These are phyloP conservation scores for Harmothoe impar DNA, from an alignment of 2,888 invertebrate genomes.

Conservation along the genomic window DNA sequence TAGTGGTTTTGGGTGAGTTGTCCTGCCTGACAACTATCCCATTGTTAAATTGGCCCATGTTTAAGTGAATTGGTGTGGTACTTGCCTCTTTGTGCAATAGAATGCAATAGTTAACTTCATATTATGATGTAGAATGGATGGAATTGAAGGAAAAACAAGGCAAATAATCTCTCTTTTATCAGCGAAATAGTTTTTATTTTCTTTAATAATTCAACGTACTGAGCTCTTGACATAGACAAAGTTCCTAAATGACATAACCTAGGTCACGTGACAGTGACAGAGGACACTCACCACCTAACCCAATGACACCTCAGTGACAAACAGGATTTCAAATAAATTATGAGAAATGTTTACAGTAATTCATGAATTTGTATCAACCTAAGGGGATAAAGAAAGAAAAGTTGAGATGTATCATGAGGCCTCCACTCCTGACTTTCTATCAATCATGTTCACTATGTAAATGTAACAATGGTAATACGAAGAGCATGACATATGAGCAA, in stretches of 20 bases:
- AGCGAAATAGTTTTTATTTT: slow-evolving; percentile 57
- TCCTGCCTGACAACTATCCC: too few species aligned
- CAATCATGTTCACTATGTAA: slow-evolving; percentile 57
- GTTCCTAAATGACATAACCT: slow-evolving; percentile 31
- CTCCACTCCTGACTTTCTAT: slow-evolving; percentile 26
- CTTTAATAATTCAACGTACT: slow-evolving; percentile 51
- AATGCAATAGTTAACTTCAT: too few species aligned
- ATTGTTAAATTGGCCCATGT: too few species aligned
- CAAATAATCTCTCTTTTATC: neutral
- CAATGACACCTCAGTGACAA: slow-evolving; percentile 43
- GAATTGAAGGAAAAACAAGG: too few species aligned
- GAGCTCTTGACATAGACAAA: slow-evolving; percentile 17
- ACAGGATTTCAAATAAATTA: slow-evolving; percentile 61
- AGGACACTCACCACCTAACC: neutral
- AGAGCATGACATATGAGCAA: slow-evolving; percentile 5
- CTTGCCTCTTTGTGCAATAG: too few species aligned
- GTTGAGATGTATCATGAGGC: slow-evolving; percentile 38
- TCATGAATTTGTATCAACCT: slow-evolving; percentile 44
- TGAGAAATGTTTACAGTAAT: slow-evolving; percentile 42
- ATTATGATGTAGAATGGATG: too few species aligned
- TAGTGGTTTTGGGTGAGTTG: too few species aligned
- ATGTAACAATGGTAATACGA: slow-evolving; percentile 31
- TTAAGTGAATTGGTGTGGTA: too few species aligned
- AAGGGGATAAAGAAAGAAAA: slow-evolving; percentile 10
- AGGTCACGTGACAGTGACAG: neutral